Conservation (phyloP, 2,797 vertebrate species). For the Notolabrus celidotus region DNA sequence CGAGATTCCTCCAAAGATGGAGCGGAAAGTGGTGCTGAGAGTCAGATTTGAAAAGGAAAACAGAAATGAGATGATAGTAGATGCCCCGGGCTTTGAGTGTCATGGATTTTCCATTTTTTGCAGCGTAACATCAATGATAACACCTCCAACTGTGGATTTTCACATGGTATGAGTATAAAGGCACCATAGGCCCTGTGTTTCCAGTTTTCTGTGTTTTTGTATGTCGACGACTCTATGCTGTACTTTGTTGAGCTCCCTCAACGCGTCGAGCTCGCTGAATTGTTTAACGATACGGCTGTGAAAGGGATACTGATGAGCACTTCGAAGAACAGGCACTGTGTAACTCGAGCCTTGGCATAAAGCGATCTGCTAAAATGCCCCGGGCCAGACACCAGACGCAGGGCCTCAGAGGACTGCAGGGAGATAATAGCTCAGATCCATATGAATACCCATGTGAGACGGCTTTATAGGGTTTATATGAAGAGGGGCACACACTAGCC, state of each 20-base stretch:
- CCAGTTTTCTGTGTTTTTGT: slow-evolving; percentile 48
- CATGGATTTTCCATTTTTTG: slow-evolving; percentile 10
- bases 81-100: slow-evolving; percentile 17
- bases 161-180: not conserved
- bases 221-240: slow-evolving; percentile 37
- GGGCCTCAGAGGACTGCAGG: slow-evolving; percentile 44
- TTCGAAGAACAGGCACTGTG: slow-evolving; percentile 51
- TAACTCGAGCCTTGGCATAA: slow-evolving; percentile 64
- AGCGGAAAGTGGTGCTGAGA: slow-evolving; percentile 17
- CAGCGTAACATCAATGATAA: slow-evolving; percentile 8
- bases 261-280: slow-evolving; percentile 46
- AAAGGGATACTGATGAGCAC: slow-evolving; percentile 67
- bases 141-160: slow-evolving; percentile 14
- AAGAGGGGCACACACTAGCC: slow-evolving; percentile 17
- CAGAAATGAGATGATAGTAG: slow-evolving; percentile 5
- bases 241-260: slow-evolving; percentile 56
- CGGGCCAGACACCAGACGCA: slow-evolving; percentile 46
- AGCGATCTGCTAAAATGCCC: slow-evolving; percentile 64
- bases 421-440: slow-evolving; percentile 58
- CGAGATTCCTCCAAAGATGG: slow-evolving; percentile 38
- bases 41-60: slow-evolving; percentile 20
- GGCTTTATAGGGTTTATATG: slow-evolving; percentile 41
- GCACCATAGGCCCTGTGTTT: slow-evolving; percentile 24
- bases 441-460: slow-evolving; percentile 45
- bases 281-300: slow-evolving; percentile 60